These are phyloP conservation scores for Telmatochromis brachygnathus DNA, from an alignment of 2,113 vertebrate genomes.

Conservation along the genomic window DNA sequence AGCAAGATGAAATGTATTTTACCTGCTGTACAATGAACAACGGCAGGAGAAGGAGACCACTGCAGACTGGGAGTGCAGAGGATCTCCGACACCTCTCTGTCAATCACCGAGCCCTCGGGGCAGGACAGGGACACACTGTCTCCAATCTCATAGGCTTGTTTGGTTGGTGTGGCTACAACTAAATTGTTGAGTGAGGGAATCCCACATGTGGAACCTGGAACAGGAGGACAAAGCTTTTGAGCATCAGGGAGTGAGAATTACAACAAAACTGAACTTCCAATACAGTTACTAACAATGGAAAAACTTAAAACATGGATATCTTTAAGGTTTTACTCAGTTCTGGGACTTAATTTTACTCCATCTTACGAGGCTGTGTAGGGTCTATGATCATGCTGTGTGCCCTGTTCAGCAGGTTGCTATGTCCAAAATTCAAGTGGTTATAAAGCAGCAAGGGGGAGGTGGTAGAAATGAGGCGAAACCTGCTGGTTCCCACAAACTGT, in stretches of 20 bases:
- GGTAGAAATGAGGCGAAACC: not conserved
- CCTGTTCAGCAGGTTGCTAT: not conserved
- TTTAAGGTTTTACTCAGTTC: not conserved
- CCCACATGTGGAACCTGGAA: slow-evolving; percentile 69
- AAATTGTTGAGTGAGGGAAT: slow-evolving; percentile 57
- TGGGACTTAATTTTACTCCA: not conserved
- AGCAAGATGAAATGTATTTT: not conserved
- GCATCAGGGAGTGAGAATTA: not conserved
- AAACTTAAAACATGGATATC: not conserved
- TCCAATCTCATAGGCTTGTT: slow-evolving; percentile 74
- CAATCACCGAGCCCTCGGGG: slow-evolving; percentile 45
- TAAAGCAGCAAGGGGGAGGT: not conserved
- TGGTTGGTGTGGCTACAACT: slow-evolving; percentile 67
- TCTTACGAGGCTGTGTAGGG: not conserved
- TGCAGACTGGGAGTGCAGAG: slow-evolving; percentile 83
- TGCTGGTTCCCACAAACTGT: not conserved
- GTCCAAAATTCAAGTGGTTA: not conserved
- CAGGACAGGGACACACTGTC: slow-evolving; percentile 81
- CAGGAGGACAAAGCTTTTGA: not conserved
- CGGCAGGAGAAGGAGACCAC: slow-evolving; percentile 79
- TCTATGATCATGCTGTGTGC: not conserved
- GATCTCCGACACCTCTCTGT: slow-evolving; percentile 58
- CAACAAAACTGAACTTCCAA: not conserved
- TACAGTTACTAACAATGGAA: not conserved
- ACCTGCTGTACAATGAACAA: slow-evolving; percentile 71